phyloP scores from a whole-genome alignment of 1,140 invertebrate genomes.

The Gonatopus flavifemur region DNA sequence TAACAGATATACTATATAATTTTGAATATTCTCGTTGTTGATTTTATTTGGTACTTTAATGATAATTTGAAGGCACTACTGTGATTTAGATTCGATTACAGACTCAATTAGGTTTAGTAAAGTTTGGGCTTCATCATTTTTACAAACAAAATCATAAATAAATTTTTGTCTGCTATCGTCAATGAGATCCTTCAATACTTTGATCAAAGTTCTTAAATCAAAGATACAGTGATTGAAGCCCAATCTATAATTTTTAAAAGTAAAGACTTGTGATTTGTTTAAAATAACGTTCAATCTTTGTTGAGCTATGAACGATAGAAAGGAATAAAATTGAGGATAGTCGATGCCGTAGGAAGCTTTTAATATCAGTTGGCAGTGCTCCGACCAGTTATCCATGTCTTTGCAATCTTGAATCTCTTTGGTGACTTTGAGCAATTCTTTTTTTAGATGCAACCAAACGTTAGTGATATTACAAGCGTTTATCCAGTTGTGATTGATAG shows the following conservation, averaged over 20 bases:
- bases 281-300: constrained; percentile 54
- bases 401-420: constrained; percentile 77
- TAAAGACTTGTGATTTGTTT: constrained; percentile 26
- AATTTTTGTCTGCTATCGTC: constrained; percentile 40
- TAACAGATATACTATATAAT: too few relatives aligned
- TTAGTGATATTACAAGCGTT: constrained; percentile 84
- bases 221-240: constrained; percentile 53
- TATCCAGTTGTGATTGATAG: constrained; percentile 97
- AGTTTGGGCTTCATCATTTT: constrained; percentile 26
- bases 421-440: constrained; percentile 70
- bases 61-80: too few relatives aligned
- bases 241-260: constrained; percentile 41
- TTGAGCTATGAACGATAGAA: constrained; percentile 67
- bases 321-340: constrained; percentile 70
- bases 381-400: constrained; percentile 69
- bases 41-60: too few relatives aligned
- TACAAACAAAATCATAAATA: constrained; percentile 35
- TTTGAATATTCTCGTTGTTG: too few relatives aligned
- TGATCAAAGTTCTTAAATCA: constrained; percentile 48
- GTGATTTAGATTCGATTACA: constrained; percentile 5
- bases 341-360: constrained; percentile 83
- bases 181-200: constrained; percentile 42
- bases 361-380: constrained; percentile 80
- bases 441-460: constrained; percentile 72
- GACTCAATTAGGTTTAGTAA: constrained; percentile 36